phyloP scores from a whole-genome alignment of 2,888 invertebrate species.

The Halictus ligatus region DNA sequence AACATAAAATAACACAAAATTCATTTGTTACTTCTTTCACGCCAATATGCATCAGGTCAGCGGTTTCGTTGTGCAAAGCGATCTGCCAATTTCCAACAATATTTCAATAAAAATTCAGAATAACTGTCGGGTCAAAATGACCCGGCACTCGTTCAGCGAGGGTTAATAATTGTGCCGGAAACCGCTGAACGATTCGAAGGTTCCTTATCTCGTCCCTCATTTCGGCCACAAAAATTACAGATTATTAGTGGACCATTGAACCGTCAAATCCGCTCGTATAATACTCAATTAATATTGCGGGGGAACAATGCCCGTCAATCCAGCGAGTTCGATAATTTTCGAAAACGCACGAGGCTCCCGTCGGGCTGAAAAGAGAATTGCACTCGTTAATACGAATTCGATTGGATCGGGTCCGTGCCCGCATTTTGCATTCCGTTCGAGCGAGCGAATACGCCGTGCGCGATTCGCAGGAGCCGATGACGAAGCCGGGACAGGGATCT shows the following conservation, averaged over 20 bases:
- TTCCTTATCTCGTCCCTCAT: neutral
- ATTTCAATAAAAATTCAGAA: too few relatives aligned
- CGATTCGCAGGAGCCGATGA: constrained; percentile 4
- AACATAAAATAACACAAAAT: too few relatives aligned
- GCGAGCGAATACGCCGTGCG: constrained; percentile 8
- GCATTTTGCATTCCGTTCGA: neutral
- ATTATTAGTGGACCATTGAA: constrained; percentile 2
- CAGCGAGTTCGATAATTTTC: constrained; percentile 10
- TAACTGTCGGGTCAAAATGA: too few relatives aligned
- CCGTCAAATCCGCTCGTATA: constrained; percentile 3
- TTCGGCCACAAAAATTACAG: neutral
- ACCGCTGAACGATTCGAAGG: neutral
- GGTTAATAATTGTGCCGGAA: too few relatives aligned
- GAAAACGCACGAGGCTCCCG: neutral
- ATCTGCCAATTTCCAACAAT: too few relatives aligned
- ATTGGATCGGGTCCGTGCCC: neutral
- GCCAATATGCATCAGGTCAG: too few relatives aligned
- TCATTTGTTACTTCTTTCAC: too few relatives aligned
- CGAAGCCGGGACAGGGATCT: constrained; percentile 36
- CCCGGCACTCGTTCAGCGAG: too few relatives aligned
- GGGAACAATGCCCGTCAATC: constrained; percentile 7
- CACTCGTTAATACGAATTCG: constrained; percentile 6
- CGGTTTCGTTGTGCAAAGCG: too few relatives aligned
- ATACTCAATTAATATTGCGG: constrained; percentile 16
- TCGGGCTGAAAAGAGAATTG: neutral